Evolutionary conservation across 2,113 vertebrate species (phyloP).

Genomic region (Aphyosemion australe): DNA sequence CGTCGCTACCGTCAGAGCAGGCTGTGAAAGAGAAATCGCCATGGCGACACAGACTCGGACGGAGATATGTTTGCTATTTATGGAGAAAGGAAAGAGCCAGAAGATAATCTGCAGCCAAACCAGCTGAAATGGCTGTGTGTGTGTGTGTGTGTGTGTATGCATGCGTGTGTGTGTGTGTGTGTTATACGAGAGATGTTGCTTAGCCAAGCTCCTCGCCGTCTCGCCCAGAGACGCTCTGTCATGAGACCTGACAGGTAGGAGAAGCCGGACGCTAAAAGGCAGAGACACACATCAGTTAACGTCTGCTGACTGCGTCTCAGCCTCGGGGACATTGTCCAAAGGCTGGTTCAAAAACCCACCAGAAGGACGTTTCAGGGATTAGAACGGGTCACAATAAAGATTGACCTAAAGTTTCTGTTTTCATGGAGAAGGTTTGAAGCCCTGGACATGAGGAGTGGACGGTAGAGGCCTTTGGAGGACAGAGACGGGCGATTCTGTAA

Average conservation of each 20-base stretch:
- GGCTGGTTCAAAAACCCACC: not conserved
- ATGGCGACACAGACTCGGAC: slow-evolving; percentile 62
- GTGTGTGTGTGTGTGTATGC: not conserved
- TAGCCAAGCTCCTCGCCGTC: slow-evolving; percentile 45
- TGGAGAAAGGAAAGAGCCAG: slow-evolving; percentile 21
- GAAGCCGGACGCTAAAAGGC: slow-evolving; percentile 25
- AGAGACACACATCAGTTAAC: slow-evolving; percentile 30
- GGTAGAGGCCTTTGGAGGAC: too few relatives aligned
- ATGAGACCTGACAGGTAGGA: slow-evolving; percentile 53
- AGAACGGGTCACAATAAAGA: not conserved
- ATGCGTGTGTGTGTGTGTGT: slow-evolving; percentile 40
- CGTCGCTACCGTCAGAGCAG: slow-evolving; percentile 33
- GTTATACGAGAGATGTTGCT: slow-evolving; percentile 54
- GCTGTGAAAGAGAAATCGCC: slow-evolving; percentile 50
- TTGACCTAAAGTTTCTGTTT: too few relatives aligned
- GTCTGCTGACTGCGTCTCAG: slow-evolving; percentile 41
- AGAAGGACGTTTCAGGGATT: not conserved
- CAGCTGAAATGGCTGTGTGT: slow-evolving; percentile 33
- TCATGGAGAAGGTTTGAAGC: too few relatives aligned
- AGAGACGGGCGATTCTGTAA: too few relatives aligned
- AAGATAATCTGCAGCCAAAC: slow-evolving; percentile 34
- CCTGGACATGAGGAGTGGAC: too few relatives aligned
- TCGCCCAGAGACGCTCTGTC: slow-evolving; percentile 38
- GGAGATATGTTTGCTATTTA: slow-evolving; percentile 56
- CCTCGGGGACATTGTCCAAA: slow-evolving; percentile 13